These are phyloP conservation scores for Podarcis muralis DNA, from an alignment of 2,113 vertebrate genomes.

Conservation along the genomic window DNA sequence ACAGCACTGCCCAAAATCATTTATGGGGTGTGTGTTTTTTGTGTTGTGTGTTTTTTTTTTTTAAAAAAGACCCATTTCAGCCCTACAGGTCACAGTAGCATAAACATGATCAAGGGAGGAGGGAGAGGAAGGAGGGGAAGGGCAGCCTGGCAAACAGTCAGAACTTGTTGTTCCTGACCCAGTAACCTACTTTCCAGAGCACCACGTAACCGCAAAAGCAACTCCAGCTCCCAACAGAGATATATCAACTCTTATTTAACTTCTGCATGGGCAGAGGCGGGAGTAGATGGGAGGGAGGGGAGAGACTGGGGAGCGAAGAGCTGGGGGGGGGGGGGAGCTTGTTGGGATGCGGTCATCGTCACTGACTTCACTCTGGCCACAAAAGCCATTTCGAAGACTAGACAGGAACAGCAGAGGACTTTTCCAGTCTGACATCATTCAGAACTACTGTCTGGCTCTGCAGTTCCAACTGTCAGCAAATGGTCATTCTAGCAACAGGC, in stretches of 20 bases:
- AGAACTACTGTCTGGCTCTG: background rate
- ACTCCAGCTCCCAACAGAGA: constrained; percentile 62
- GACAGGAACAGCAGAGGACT: constrained; percentile 2
- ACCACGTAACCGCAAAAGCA: constrained; percentile 81
- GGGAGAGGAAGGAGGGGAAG: constrained; percentile 54
- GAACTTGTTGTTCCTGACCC: constrained; percentile 91
- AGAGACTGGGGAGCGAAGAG: no score
- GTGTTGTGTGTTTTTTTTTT: background rate
- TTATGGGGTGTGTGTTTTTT: constrained; percentile 56
- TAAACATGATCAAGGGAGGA: constrained; percentile 59
- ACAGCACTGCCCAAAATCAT: constrained; percentile 12
- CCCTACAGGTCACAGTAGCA: constrained; percentile 86
- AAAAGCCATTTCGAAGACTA: constrained; percentile 29
- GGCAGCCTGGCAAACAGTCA: constrained; percentile 82
- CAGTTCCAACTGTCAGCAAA: fast-evolving
- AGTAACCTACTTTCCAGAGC: constrained; percentile 92
- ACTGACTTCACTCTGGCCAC: constrained; percentile 41
- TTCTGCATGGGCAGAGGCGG: constrained; percentile 46
- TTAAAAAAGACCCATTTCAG: constrained; percentile 79
- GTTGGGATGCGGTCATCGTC: constrained; percentile 9
- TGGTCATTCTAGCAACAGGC: background rate
- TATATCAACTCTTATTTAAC: constrained; percentile 86
- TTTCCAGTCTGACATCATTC: constrained; percentile 28
- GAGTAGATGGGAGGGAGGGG: background rate
- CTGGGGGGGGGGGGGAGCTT: background rate